Percentiles rank a stretch among this genome's conserved stretches.
Evolutionary conservation across 2,113 vertebrate genomes (phyloP).

Genomic region (Procapra przewalskii): DNA sequence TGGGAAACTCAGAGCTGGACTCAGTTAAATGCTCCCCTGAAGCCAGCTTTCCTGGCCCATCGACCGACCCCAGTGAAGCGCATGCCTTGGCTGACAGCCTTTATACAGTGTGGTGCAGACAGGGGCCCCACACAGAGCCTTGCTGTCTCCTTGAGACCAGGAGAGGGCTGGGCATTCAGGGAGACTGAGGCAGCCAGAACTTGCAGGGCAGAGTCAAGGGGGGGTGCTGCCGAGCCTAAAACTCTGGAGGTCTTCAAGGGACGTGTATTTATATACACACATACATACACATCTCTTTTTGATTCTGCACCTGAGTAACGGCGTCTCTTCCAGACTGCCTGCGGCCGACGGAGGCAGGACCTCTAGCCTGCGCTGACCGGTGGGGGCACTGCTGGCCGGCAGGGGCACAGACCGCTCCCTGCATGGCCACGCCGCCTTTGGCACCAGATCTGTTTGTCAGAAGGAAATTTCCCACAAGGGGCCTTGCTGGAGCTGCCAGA

Average conservation of each 20-base stretch:
- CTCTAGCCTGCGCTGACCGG: rapidly evolving
- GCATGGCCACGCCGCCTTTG: rapidly evolving
- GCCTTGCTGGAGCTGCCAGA: neutral
- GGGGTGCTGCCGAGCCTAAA: neutral
- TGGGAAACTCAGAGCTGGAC: neutral
- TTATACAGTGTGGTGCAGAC: neutral
- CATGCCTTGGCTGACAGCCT: neutral
- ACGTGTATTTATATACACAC: rapidly evolving
- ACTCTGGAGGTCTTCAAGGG: neutral
- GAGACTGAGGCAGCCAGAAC: neutral
- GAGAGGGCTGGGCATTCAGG: neutral
- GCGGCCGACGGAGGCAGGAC: rapidly evolving
- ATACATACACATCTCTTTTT: rapidly evolving
- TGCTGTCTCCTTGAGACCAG: neutral
- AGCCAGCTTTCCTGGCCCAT: neutral
- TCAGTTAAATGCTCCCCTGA: neutral
- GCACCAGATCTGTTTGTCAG: neutral
- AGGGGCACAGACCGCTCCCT: rapidly evolving
- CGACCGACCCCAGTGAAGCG: neutral
- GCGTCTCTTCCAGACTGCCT: neutral
- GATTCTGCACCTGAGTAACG: neutral
- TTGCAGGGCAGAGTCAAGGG: neutral
- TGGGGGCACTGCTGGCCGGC: rapidly evolving
- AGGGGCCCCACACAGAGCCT: neutral
- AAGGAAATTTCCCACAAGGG: neutral